Base-by-base conservation (phyloP, 2,888 invertebrate species). In the Agonopterix alstromeriana region DNA sequence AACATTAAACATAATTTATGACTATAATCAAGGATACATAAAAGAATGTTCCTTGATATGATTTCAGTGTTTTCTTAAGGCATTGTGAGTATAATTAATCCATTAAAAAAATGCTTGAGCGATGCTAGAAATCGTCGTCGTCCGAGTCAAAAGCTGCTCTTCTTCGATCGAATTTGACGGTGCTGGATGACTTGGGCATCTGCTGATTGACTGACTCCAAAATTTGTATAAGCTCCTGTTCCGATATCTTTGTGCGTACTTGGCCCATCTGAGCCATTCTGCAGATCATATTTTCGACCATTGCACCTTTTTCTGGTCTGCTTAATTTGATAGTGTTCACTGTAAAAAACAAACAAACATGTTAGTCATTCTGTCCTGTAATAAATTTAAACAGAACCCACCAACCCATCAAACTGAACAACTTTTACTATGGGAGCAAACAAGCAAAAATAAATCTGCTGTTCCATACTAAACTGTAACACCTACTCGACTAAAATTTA, bases 261-360 rank as follows among this genome's bases (percentile, higher is more conserved):
- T 97, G 97, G n/a, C 98, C 98, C 70, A 92, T 91, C 71, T 97
- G 95, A 8, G 96, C 98, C 98, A 99, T 98, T 69, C 94, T 93
- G 53, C 98, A 91, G 60, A 99, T 92, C 94, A 98, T 95, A 59
- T 94, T 93, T 90, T 99, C 98, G 49, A 99, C 94, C 94, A 97
- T 94, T 72, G 93, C 92, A 8, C 97, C 99, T 78, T 98, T 99
- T 68, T 98, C 99, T 44, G 99, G 99, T 82, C 97, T 98, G 56
- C 97, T 97, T 45, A 98, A 87, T 72, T 95, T 95, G 53, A 99
- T 90, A 47, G 96, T 99, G 73, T 97, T 98, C 70, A 99, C 97
- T 97, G 79, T 11, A 91, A 90, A 52, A n/a, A 42, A 49, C 44
- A 45, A 14, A 43, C 38, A 38, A n/a, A 38, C 7, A 27, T 27